phyloP scores from a whole-genome alignment of 2,113 vertebrate genomes.

The Oceanodroma tethys region DNA sequence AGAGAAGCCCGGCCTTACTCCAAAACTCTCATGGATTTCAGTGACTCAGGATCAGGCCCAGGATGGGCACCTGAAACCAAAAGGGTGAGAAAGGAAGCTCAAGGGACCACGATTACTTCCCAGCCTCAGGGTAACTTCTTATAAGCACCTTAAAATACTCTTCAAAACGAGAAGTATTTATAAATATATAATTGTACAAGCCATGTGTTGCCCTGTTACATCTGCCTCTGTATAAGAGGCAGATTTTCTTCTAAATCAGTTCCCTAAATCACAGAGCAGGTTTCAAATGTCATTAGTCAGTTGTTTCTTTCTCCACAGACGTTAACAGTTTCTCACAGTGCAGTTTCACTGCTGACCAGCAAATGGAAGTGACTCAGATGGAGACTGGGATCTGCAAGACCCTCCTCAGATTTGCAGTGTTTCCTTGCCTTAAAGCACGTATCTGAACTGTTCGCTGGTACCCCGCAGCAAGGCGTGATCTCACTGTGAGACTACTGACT shows the following conservation, averaged over 20 bases:
- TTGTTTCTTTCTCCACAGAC: neutral
- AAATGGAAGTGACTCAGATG: rapidly evolving
- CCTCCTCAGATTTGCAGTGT: neutral
- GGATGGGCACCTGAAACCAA: neutral
- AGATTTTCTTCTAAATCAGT: neutral
- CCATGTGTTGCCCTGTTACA: neutral
- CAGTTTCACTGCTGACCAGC: neutral
- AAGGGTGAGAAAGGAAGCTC: neutral
- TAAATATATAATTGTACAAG: neutral
- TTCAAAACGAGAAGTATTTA: neutral
- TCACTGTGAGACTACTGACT: neutral
- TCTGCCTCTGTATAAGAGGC: neutral
- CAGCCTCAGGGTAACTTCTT: neutral
- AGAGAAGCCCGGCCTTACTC: neutral
- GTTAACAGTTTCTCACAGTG: neutral
- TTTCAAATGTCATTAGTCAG: neutral
- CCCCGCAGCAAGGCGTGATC: rapidly evolving
- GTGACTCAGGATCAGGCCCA: neutral
- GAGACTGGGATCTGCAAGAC: neutral
- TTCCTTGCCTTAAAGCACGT: rapidly evolving
- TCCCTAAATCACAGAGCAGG: neutral
- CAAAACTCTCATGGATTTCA: neutral
- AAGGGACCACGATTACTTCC: neutral
- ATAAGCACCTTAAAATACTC: neutral
- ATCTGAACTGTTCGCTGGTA: neutral